Evolutionary conservation across 2,888 invertebrate species (phyloP).

Genomic region (Tortrix viridana): DNA sequence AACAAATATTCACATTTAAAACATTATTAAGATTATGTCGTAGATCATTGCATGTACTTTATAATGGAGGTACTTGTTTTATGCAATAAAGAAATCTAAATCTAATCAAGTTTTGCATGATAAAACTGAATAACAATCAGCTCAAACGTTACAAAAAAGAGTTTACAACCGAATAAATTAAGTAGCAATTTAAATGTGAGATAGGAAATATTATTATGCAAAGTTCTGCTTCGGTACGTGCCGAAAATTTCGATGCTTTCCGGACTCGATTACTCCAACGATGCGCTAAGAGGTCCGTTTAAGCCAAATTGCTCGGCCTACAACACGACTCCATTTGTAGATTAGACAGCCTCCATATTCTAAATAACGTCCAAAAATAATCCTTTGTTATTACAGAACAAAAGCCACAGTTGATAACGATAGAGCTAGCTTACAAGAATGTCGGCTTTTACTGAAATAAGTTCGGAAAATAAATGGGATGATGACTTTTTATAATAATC

Average conservation of each 20-base stretch:
- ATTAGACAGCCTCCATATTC: conserved; percentile 61
- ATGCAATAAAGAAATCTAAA: no score
- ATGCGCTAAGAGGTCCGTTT: conserved; percentile 70
- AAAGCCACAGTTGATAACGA: conserved; percentile 1
- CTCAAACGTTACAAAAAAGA: no score
- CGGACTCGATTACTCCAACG: conserved; percentile 59
- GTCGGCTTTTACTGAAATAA: background rate
- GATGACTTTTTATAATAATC: background rate
- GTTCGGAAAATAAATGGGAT: background rate
- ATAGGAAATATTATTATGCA: conserved; percentile 29
- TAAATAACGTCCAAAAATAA: conserved; percentile 33
- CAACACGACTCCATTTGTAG: conserved; percentile 81
- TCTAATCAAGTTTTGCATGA: no score
- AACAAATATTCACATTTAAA: no score
- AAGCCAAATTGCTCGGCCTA: conserved; percentile 77
- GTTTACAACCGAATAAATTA: background rate
- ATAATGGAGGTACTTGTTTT: no score
- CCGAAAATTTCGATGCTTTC: conserved; percentile 51
- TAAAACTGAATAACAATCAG: no score
- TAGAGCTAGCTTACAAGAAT: background rate
- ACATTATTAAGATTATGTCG: no score
- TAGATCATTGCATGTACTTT: no score
- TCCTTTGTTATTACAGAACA: conserved; percentile 36
- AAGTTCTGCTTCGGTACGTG: conserved; percentile 28
- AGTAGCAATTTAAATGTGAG: conserved; percentile 28